Percentiles rank a stretch among this genome's conserved stretches.
These are phyloP conservation scores for Scolopax mira DNA, from an alignment of 2,113 vertebrate species.

Conservation along the genomic window DNA sequence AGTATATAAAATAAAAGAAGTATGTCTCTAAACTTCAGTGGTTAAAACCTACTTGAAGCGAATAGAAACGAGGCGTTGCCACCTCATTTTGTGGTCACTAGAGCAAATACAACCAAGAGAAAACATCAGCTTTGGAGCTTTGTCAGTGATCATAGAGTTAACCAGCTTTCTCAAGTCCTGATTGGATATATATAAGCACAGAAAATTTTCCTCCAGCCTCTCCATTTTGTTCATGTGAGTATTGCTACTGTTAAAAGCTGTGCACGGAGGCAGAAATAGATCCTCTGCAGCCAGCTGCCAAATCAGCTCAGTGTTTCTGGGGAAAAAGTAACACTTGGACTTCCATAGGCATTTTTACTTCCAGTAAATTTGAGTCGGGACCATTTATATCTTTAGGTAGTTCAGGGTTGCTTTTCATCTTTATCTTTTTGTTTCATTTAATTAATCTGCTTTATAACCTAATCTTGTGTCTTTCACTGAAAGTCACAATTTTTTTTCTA, in stretches of 20 bases:
- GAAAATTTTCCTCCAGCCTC: neutral
- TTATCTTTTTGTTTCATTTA: neutral
- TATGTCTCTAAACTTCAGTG: neutral
- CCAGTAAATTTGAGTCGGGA: neutral
- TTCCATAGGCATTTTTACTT: neutral
- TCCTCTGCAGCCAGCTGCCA: neutral
- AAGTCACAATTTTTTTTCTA: neutral
- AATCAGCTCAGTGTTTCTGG: neutral
- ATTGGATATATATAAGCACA: neutral
- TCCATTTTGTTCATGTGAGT: accelerated
- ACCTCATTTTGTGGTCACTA: neutral
- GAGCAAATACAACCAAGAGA: neutral
- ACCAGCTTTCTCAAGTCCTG: neutral
- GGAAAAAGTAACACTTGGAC: neutral
- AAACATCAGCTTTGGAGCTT: neutral
- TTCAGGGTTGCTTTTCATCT: neutral
- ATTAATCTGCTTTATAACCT: neutral
- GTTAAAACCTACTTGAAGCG: neutral
- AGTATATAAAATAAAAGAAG: neutral
- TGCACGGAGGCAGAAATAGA: neutral
- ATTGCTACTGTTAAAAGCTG: neutral
- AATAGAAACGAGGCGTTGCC: neutral
- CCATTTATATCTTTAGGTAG: neutral
- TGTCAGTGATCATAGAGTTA: neutral
- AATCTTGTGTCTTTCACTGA: neutral